These are phyloP conservation scores for Plebejus argus DNA, from an alignment of 2,888 invertebrate genomes.

Conservation along the genomic window DNA sequence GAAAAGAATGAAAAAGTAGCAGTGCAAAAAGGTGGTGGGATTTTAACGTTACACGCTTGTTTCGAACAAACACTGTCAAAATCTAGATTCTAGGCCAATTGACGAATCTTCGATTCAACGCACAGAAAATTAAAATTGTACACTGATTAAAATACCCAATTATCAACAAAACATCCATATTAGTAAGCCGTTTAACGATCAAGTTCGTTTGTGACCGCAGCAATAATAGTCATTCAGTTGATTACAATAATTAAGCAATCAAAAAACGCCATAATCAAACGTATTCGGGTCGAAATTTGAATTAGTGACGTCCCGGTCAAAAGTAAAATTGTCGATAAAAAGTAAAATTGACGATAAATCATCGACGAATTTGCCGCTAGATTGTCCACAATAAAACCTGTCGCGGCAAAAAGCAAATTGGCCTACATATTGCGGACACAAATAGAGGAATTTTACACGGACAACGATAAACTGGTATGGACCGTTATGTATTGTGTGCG, in stretches of 20 bases:
- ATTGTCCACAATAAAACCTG: constrained; percentile 55
- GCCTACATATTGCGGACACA: constrained; percentile 67
- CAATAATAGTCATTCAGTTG: constrained; percentile 21
- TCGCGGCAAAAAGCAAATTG: constrained; percentile 61
- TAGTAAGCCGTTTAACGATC: constrained; percentile 17
- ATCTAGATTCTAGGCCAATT: background rate
- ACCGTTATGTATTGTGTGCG: constrained; percentile 65
- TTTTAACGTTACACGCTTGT: background rate
- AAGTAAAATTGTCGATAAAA: constrained; percentile 32
- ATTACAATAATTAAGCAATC: constrained; percentile 20
- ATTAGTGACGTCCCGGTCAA: constrained; percentile 27
- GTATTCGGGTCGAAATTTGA: constrained; percentile 10
- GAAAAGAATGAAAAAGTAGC: background rate
- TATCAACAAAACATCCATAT: constrained; percentile 21
- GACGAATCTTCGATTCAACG: constrained; percentile 8
- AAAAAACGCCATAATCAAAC: constrained; percentile 17
- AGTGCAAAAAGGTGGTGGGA: background rate
- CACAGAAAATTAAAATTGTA: constrained; percentile 3
- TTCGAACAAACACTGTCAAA: background rate
- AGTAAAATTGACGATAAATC: constrained; percentile 35
- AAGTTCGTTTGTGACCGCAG: constrained; percentile 19
- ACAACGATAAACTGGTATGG: constrained; percentile 58
- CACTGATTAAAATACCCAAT: constrained; percentile 23
- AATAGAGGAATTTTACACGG: constrained; percentile 68
- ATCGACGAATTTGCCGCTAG: constrained; percentile 28